Conservation (phyloP, 1,140 invertebrate genomes). For the Prorops nasuta region DNA sequence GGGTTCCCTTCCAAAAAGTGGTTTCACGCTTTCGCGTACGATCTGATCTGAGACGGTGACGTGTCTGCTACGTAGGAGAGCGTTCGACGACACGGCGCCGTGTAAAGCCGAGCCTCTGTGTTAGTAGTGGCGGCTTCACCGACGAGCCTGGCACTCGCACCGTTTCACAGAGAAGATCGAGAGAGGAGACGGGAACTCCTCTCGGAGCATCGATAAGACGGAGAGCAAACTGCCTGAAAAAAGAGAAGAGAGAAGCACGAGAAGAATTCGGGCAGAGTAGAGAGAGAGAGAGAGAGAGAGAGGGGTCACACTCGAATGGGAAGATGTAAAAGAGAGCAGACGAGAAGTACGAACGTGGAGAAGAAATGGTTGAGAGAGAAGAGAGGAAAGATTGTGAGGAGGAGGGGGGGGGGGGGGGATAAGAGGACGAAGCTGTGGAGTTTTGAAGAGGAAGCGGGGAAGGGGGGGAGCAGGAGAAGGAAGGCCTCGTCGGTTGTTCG, state of each 20-base stretch:
- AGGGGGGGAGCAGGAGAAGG: conserved; percentile 1
- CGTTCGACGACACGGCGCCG: conserved; percentile 25
- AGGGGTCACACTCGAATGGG: conserved; percentile 4
- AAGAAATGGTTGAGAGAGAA: background rate
- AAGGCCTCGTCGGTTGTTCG: conserved; percentile 11
- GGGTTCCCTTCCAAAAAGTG: no score
- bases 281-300: background rate
- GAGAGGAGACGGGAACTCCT: background rate
- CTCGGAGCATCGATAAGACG: no score
- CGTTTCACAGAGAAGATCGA: conserved; percentile 6
- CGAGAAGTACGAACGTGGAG: background rate
- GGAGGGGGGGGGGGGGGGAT: background rate
- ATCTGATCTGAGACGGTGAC: conserved; percentile 17
- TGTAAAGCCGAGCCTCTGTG: conserved; percentile 3
- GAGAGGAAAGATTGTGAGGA: background rate
- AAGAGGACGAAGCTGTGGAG: conserved; percentile 4
- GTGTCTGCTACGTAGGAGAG: conserved; percentile 17
- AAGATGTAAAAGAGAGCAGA: no score
- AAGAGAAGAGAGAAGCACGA: background rate
- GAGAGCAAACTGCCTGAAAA: no score
- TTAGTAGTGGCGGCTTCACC: no score
- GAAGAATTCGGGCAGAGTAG: background rate
- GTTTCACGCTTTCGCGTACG: no score
- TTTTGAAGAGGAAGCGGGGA: conserved; percentile 3
- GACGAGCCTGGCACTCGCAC: no score